phyloP scores from a whole-genome alignment of 2,797 vertebrate species.

The Betta splendens region DNA sequence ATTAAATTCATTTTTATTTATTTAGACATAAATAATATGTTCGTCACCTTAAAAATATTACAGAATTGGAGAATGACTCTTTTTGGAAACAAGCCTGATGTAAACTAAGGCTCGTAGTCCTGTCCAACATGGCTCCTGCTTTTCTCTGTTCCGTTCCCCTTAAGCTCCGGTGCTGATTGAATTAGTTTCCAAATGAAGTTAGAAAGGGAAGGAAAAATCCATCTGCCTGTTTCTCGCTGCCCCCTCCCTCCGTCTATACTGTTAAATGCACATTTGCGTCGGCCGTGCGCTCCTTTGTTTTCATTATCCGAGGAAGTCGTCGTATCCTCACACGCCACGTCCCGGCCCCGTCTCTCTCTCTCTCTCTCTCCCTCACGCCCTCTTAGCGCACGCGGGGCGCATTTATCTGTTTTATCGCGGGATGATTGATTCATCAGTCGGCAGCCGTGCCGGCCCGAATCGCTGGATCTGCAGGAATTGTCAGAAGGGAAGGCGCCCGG shows the following conservation, averaged over 20 bases:
- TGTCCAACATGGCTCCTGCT: constrained; percentile 56
- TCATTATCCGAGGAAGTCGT: constrained; percentile 67
- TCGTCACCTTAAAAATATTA: constrained; percentile 44
- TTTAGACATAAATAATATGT: no score
- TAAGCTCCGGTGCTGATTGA: constrained; percentile 72
- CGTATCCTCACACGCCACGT: constrained; percentile 59
- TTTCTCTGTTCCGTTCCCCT: constrained; percentile 66
- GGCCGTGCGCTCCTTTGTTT: constrained; percentile 57
- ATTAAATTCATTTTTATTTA: no score
- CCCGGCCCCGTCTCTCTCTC: constrained; percentile 14
- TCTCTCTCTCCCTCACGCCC: constrained; percentile 24
- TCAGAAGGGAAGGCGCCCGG: constrained; percentile 51
- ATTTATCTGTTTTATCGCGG: constrained; percentile 72
- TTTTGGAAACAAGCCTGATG: constrained; percentile 52
- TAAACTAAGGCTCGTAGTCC: constrained; percentile 62
- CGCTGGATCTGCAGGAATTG: constrained; percentile 66
- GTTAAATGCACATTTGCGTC: constrained; percentile 51
- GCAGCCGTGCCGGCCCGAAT: constrained; percentile 58
- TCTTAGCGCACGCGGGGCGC: constrained; percentile 45
- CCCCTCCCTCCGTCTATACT: constrained; percentile 28
- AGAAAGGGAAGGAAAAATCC: constrained; percentile 64
- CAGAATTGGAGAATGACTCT: constrained; percentile 40
- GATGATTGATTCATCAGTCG: constrained; percentile 76
- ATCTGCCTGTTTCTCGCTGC: constrained; percentile 66
- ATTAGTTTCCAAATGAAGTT: constrained; percentile 76